Evolutionary conservation across 2,113 vertebrate species (phyloP).

Genomic region (Scytalopus superciliaris): DNA sequence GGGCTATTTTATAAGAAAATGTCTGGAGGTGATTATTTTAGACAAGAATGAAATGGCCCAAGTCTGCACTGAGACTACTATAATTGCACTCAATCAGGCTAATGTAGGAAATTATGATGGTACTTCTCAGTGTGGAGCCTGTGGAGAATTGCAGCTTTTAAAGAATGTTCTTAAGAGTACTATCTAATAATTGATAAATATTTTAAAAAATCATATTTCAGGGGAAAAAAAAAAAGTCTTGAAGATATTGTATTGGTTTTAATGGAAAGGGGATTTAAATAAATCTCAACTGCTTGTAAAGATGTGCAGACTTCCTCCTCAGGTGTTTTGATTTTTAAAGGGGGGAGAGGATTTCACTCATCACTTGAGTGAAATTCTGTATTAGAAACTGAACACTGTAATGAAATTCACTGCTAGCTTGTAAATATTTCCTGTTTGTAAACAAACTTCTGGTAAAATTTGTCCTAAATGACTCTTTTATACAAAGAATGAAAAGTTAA

Average conservation of each 20-base stretch:
- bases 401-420: not conserved
- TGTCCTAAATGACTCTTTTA: not conserved
- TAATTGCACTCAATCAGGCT: not conserved
- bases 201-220: not conserved
- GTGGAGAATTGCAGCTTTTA: not conserved
- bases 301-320: not conserved
- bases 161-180: not conserved
- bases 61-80: not conserved
- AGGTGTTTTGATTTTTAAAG: not conserved
- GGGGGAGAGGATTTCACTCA: not conserved
- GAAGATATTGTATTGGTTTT: not conserved
- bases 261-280: not conserved
- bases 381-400: not conserved
- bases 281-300: not conserved
- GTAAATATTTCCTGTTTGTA: not conserved
- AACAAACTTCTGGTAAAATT: not conserved
- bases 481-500: not conserved
- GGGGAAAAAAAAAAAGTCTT: not conserved
- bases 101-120: not conserved
- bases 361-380: not conserved
- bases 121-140: not conserved
- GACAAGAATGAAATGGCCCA: not conserved
- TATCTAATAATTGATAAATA: not conserved
- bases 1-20: not conserved
- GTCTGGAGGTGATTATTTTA: not conserved